Evolutionary conservation across 35 echinoderm and acorn worm genomes (phyloP).

Genomic region (Ophioderma brevispina): DNA sequence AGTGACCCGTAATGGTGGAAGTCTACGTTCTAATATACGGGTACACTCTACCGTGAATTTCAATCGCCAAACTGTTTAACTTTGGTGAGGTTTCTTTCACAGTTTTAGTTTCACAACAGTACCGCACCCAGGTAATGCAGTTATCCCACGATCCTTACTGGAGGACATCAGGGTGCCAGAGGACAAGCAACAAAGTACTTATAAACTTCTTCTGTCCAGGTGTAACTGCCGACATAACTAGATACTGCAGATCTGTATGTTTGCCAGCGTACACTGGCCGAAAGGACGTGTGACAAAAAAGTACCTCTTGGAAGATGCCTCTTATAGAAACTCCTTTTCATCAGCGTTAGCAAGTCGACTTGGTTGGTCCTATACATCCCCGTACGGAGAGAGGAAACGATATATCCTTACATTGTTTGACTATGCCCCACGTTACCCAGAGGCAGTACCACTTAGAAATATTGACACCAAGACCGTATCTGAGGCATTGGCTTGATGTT

Average conservation of each 20-base stretch:
- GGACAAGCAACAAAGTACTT: slow-evolving; percentile 44
- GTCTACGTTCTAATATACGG: background rate
- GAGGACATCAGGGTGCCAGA: slow-evolving; percentile 58
- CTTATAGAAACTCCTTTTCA: slow-evolving; percentile 36
- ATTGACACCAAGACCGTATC: too few relatives aligned
- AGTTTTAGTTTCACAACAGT: slow-evolving; percentile 1
- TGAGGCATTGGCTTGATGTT: slow-evolving; percentile 18
- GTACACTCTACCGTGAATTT: slow-evolving; percentile 9
- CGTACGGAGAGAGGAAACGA: slow-evolving; percentile 26
- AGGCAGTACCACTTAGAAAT: too few relatives aligned
- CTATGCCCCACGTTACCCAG: too few relatives aligned
- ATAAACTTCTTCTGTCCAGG: slow-evolving; percentile 74
- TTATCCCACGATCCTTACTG: slow-evolving; percentile 16
- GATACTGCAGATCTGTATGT: slow-evolving; percentile 64
- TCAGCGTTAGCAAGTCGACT: slow-evolving; percentile 14
- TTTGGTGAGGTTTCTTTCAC: background rate
- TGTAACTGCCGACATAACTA: slow-evolving; percentile 18
- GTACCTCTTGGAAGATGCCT: slow-evolving; percentile 36
- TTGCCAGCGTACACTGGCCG: slow-evolving; percentile 23
- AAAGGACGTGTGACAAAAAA: slow-evolving; percentile 28
- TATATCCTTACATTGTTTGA: slow-evolving; percentile 58
- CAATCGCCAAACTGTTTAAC: background rate
- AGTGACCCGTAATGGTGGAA: background rate
- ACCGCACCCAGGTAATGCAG: slow-evolving; percentile 29
- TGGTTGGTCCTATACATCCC: slow-evolving; percentile 38